These are phyloP conservation scores for Catharus bicknelli DNA, from an alignment of 2,113 vertebrate species.

Conservation along the genomic window DNA sequence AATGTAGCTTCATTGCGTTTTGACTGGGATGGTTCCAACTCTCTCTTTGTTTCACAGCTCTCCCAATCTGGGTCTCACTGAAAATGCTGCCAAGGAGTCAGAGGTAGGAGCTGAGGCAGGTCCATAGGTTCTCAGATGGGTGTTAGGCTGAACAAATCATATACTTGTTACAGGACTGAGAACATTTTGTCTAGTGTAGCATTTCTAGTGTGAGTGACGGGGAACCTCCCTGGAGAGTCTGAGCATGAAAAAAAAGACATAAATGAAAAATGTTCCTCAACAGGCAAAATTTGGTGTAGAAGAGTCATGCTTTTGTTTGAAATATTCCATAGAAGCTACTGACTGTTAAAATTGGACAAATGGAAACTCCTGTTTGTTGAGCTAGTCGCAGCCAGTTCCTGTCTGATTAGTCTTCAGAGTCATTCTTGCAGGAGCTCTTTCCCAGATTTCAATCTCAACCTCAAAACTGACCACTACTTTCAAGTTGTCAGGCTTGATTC, in stretches of 20 bases:
- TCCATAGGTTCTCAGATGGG: neutral
- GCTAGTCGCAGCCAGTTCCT: rapidly evolving
- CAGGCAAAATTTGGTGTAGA: neutral
- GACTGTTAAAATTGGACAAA: neutral
- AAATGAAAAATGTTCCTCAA: neutral
- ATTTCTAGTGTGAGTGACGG: neutral
- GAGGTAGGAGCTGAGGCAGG: constrained; percentile 44
- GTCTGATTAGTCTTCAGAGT: neutral
- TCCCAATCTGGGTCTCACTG: neutral
- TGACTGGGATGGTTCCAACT: neutral
- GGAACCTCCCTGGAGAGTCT: neutral
- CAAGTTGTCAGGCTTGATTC: neutral
- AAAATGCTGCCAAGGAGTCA: constrained; percentile 20
- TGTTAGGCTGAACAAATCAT: neutral
- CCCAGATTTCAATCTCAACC: neutral
- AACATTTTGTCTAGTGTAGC: neutral
- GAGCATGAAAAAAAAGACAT: rapidly evolving
- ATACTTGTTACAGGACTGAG: neutral
- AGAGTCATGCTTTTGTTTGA: neutral
- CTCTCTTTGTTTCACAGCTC: neutral
- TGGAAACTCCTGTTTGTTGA: neutral
- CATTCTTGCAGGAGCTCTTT: neutral
- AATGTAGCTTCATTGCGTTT: neutral
- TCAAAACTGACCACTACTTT: neutral
- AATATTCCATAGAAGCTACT: neutral